Evolutionary conservation across 2,797 vertebrate species (phyloP).

Genomic region (Chloroceryle inda): DNA sequence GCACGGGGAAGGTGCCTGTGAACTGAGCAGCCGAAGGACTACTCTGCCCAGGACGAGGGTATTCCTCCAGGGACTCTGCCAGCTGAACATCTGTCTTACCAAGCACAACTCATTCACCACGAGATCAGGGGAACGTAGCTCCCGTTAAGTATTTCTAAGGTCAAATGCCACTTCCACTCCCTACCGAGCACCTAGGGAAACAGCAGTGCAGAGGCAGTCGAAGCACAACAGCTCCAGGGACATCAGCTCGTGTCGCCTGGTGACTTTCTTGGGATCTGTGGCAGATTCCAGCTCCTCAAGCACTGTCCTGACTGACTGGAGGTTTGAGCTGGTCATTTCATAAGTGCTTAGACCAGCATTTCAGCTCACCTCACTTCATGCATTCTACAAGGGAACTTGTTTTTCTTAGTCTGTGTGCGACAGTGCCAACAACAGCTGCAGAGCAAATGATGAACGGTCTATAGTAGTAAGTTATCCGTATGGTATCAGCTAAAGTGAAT

Average conservation of each 20-base stretch:
- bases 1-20: constrained; percentile 18
- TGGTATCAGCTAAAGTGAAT: not conserved
- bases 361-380: not conserved
- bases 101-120: not conserved
- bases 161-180: not conserved
- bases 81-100: not conserved
- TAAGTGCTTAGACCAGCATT: not conserved
- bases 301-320: not conserved
- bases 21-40: not conserved
- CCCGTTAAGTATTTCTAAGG: not conserved
- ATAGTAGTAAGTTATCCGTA: not conserved
- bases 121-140: not conserved
- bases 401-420: not conserved
- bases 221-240: not conserved
- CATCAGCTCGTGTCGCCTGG: not conserved
- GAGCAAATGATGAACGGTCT: not conserved
- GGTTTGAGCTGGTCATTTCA: not conserved
- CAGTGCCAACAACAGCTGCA: not conserved
- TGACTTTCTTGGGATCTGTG: not conserved
- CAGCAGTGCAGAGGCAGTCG: not conserved
- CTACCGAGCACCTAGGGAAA: not conserved
- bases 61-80: not conserved
- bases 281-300: not conserved
- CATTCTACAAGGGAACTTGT: not conserved
- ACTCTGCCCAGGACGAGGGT: not conserved